phyloP scores from a whole-genome alignment of 92 coral and sea anemone genomes.

The Actinostola sp. region DNA sequence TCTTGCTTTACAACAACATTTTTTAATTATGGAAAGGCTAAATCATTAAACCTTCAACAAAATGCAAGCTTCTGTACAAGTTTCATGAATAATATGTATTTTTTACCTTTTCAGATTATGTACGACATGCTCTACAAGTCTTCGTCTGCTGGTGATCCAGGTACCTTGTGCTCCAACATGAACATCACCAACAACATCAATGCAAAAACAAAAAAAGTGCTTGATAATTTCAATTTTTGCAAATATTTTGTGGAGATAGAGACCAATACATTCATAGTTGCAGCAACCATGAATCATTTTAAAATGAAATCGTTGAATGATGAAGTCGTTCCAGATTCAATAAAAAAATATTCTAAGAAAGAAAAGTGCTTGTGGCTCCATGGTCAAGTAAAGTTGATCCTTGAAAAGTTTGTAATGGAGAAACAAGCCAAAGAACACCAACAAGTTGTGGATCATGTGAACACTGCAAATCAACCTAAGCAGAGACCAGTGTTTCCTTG shows the following conservation, averaged over 20 bases:
- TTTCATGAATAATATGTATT: neutral
- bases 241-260: conserved; percentile 61
- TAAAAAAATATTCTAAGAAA: conserved; percentile 2
- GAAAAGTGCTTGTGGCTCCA: conserved; percentile 52
- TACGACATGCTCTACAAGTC: conserved; percentile 39
- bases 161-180: conserved; percentile 60
- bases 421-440: conserved; percentile 28
- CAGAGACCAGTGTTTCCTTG: conserved; percentile 18
- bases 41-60: too few relatives aligned
- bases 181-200: conserved; percentile 56
- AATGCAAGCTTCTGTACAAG: too few relatives aligned
- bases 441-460: conserved; percentile 25
- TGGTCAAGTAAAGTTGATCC: conserved; percentile 38
- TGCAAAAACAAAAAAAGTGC: conserved; percentile 67
- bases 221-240: conserved; percentile 70
- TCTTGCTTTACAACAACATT: too few relatives aligned
- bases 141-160: conserved; percentile 44
- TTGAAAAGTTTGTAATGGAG: conserved; percentile 52
- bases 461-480: conserved; percentile 13
- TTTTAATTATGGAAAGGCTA: too few relatives aligned
- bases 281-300: conserved; percentile 63
- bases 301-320: conserved; percentile 36
- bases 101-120: conserved; percentile 28
- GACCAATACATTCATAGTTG: conserved; percentile 58
- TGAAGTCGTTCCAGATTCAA: conserved; percentile 12